Percentiles rank a stretch among this genome's conserved stretches.
These are phyloP conservation scores for Melanostoma scalare DNA, from an alignment of 2,888 invertebrate genomes.

Conservation along the genomic window DNA sequence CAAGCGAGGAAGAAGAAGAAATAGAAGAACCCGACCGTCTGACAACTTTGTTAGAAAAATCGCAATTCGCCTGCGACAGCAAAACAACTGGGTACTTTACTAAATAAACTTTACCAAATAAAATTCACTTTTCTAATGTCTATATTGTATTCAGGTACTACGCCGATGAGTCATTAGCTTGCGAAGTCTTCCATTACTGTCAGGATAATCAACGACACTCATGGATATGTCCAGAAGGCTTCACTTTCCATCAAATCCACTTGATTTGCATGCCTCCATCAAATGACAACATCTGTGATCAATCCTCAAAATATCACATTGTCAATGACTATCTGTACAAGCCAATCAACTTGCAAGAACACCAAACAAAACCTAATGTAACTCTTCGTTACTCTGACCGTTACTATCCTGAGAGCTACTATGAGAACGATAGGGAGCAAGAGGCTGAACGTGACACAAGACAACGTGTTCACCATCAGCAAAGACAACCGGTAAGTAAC, in stretches of 20 bases:
- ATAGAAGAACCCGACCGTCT: constrained; percentile 94
- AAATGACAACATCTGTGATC: constrained; percentile 93
- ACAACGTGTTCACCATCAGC: constrained; percentile 79
- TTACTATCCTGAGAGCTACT: constrained; percentile 91
- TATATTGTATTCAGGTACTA: constrained; percentile 85
- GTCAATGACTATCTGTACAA: constrained; percentile 96
- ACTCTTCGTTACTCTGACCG: constrained; percentile 91
- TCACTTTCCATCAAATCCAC: constrained; percentile 89
- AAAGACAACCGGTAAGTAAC: constrained; percentile 77
- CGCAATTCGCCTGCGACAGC: constrained; percentile 90
- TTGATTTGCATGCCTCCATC: constrained; percentile 96
- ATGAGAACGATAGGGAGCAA: constrained; percentile 84
- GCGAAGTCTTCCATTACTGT: constrained; percentile 97
- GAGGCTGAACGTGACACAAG: constrained; percentile 80
- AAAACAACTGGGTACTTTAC: constrained; percentile 87
- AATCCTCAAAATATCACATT: constrained; percentile 94
- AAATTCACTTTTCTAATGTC: background rate
- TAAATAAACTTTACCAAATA: background rate
- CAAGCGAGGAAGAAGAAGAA: constrained; percentile 86
- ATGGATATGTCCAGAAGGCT: constrained; percentile 96
- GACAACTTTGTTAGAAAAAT: constrained; percentile 89
- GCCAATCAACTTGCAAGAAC: constrained; percentile 92
- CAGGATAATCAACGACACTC: constrained; percentile 94
- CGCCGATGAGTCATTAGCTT: constrained; percentile 93
- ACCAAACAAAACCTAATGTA: constrained; percentile 90